Conservation (phyloP, 2,797 vertebrate genomes). For the Chelonia mydas region DNA sequence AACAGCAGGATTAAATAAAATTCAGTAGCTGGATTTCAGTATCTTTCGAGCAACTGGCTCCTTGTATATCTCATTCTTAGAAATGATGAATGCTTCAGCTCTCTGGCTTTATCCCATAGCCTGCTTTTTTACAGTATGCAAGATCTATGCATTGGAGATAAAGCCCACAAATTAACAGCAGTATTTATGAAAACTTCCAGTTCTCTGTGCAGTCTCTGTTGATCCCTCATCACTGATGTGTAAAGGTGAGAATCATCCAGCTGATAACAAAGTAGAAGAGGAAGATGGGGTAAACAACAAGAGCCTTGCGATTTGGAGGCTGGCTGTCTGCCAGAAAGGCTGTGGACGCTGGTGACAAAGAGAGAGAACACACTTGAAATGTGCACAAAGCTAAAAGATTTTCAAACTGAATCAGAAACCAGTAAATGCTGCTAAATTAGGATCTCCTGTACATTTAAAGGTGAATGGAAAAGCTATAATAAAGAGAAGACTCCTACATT, state of each 20-base stretch:
- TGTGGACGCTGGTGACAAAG: conserved; percentile 87
- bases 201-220: conserved; percentile 21
- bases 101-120: conserved; percentile 65
- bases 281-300: conserved; percentile 96
- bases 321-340: conserved; percentile 96
- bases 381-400: neutral
- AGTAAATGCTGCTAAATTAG: neutral
- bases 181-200: neutral
- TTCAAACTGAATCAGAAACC: no score
- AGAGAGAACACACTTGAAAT: neutral
- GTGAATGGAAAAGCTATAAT: neutral
- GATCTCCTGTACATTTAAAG: accelerated
- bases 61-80: neutral
- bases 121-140: conserved; percentile 48
- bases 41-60: conserved; percentile 6
- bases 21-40: conserved; percentile 1
- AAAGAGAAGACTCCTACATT: neutral
- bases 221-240: conserved; percentile 75
- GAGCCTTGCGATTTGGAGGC: conserved; percentile 92
- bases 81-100: conserved; percentile 27
- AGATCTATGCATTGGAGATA: conserved; percentile 64
- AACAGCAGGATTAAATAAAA: conserved; percentile 24
- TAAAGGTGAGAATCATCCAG: conserved; percentile 97
- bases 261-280: conserved; percentile 98
- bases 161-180: conserved; percentile 43